These are phyloP conservation scores for Fulmarus glacialis DNA, from an alignment of 2,113 vertebrate species.

Conservation along the genomic window DNA sequence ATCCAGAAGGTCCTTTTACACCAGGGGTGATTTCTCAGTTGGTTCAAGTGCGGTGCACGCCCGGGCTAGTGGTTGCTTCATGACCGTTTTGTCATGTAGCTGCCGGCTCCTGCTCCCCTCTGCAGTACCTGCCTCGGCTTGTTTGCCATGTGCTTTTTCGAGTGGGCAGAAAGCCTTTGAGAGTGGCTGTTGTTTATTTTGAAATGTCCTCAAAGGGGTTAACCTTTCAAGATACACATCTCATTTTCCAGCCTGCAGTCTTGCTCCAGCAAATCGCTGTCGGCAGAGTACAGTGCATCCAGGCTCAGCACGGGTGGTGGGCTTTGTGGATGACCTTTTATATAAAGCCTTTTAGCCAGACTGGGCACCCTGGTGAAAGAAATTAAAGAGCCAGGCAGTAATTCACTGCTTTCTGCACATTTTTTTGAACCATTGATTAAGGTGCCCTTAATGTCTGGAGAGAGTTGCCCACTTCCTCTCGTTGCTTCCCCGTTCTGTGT, in stretches of 20 bases:
- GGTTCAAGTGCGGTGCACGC: fast-evolving
- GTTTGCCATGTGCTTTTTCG: not conserved
- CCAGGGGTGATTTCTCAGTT: not conserved
- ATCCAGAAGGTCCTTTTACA: not conserved
- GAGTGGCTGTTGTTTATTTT: not conserved
- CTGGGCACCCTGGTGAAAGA: not conserved
- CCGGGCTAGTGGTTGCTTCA: not conserved
- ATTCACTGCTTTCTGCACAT: not conserved
- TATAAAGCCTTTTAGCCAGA: not conserved
- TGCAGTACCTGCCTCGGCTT: not conserved
- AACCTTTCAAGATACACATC: not conserved
- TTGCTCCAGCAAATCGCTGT: not conserved
- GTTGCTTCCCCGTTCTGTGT: fast-evolving
- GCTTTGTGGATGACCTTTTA: not conserved
- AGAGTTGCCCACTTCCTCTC: not conserved
- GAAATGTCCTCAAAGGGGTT: not conserved
- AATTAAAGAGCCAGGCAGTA: not conserved
- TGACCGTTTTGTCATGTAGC: not conserved
- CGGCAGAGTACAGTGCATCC: not conserved
- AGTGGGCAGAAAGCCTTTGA: not conserved
- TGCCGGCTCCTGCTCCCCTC: not conserved
- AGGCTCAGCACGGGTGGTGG: fast-evolving
- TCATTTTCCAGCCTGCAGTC: not conserved
- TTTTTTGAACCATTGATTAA: not conserved
- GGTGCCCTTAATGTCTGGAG: not conserved